These are phyloP conservation scores for Mormyrus proboscirostris DNA, from an alignment of 2,797 vertebrate genomes.

Conservation along the genomic window DNA sequence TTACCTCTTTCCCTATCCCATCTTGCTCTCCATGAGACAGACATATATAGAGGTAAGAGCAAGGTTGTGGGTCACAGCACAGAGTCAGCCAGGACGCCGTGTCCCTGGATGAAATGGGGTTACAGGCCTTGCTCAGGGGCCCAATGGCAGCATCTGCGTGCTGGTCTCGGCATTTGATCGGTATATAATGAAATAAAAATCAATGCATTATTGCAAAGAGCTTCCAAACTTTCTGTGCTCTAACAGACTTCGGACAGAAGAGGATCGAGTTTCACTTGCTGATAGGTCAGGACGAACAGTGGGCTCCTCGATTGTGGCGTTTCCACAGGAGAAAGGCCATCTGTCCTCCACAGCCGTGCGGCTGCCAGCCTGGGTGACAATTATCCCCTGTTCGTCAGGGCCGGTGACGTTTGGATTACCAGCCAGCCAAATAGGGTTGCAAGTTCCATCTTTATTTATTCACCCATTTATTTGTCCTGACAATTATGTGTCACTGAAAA, in stretches of 20 bases:
- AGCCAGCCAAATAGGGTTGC: conserved; percentile 1
- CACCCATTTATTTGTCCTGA: conserved; percentile 13
- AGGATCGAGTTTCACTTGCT: not conserved
- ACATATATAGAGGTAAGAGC: not conserved
- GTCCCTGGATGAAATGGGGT: not conserved
- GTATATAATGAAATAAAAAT: not conserved
- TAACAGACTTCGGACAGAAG: not conserved
- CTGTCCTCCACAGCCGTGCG: not conserved
- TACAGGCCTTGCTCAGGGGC: not conserved
- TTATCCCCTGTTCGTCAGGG: not conserved
- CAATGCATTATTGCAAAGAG: not conserved
- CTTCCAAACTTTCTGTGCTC: not conserved
- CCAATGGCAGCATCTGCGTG: not conserved
- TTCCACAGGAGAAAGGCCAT: not conserved
- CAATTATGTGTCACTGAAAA: conserved; percentile 9
- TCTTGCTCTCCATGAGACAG: not conserved
- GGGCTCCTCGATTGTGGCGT: not conserved
- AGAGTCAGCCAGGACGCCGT: not conserved
- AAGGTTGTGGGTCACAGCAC: not conserved
- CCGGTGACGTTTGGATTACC: not conserved
- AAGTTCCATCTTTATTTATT: conserved; percentile 17
- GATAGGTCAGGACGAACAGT: not conserved
- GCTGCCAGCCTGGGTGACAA: not conserved
- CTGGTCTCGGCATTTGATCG: not conserved
- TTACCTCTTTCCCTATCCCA: not conserved